These are phyloP conservation scores for Drosophila anceps DNA, from an alignment of 2,888 invertebrate species.

Conservation along the genomic window DNA sequence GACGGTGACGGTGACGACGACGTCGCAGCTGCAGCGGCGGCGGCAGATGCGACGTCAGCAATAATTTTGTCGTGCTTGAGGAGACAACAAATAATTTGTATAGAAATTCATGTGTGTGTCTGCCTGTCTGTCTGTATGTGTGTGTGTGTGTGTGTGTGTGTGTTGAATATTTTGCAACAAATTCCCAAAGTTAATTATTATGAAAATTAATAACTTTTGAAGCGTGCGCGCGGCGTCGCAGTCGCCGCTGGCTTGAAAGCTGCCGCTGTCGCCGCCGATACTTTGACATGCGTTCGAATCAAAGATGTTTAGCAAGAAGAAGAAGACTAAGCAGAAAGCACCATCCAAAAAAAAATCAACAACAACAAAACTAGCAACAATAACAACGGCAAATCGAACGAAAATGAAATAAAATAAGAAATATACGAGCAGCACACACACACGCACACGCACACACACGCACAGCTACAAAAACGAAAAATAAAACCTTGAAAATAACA, in stretches of 20 bases:
- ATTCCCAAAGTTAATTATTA: constrained; percentile 49
- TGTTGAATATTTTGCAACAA: constrained; percentile 52
- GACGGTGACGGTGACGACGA: constrained; percentile 21
- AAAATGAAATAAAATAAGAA: constrained; percentile 60
- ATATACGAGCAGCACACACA: constrained; percentile 38
- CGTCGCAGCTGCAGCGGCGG: constrained; percentile 34
- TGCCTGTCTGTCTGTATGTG: constrained; percentile 8
- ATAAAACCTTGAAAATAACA: constrained; percentile 60
- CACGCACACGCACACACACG: constrained; percentile 21
- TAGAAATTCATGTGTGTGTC: constrained; percentile 14
- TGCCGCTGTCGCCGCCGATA: constrained; percentile 26
- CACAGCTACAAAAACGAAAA: constrained; percentile 49
- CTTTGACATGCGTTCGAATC: constrained; percentile 45
- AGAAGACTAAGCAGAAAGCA: constrained; percentile 15
- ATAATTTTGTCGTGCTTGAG: constrained; percentile 50
- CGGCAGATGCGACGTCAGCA: constrained; percentile 69
- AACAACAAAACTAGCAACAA: constrained; percentile 36
- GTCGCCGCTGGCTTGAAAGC: constrained; percentile 20
- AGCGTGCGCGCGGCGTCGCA: constrained; percentile 27
- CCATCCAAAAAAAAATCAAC: constrained; percentile 21
- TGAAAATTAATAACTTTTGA: constrained; percentile 57
- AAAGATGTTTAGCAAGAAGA: constrained; percentile 15
- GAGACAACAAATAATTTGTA: constrained; percentile 52
- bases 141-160: constrained; percentile 1
- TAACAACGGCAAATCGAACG: constrained; percentile 55